phyloP scores from a whole-genome alignment of 2,113 vertebrate species.

The Parotia lawesii region DNA sequence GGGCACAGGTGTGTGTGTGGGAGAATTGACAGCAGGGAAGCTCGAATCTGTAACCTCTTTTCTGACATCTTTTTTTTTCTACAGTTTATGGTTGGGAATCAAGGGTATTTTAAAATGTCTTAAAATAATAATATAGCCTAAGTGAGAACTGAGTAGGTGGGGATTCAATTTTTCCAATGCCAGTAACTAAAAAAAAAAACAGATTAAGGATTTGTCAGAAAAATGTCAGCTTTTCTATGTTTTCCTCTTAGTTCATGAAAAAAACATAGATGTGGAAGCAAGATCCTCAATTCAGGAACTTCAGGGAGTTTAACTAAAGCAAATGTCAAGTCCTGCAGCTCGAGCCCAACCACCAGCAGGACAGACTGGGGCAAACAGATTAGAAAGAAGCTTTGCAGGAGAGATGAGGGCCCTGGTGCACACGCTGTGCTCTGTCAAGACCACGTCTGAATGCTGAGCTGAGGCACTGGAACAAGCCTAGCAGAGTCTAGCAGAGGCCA shows the following conservation, averaged over 20 bases:
- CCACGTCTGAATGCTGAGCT: background rate
- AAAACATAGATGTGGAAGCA: background rate
- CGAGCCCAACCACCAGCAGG: background rate
- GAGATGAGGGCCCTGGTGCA: background rate
- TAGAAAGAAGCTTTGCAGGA: background rate
- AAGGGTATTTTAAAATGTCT: slow-evolving; percentile 30
- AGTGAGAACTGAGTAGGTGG: background rate
- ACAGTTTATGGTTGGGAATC: background rate
- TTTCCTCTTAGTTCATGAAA: background rate
- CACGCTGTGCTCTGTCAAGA: background rate
- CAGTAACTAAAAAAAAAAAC: slow-evolving; percentile 8
- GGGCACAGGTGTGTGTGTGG: background rate
- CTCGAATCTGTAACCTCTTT: background rate
- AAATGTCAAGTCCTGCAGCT: background rate
- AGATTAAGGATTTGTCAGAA: slow-evolving; percentile 24
- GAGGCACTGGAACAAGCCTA: background rate
- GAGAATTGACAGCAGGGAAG: background rate
- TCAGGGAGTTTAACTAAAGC: background rate
- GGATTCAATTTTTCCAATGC: slow-evolving; percentile 15
- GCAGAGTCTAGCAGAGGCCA: background rate
- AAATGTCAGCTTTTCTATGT: background rate
- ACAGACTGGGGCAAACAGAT: background rate
- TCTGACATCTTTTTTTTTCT: background rate
- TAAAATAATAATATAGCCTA: slow-evolving; percentile 44
- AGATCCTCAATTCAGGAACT: background rate